Conservation (phyloP, 53 echinoderm and acorn worm species). For the Henricia sp. region DNA sequence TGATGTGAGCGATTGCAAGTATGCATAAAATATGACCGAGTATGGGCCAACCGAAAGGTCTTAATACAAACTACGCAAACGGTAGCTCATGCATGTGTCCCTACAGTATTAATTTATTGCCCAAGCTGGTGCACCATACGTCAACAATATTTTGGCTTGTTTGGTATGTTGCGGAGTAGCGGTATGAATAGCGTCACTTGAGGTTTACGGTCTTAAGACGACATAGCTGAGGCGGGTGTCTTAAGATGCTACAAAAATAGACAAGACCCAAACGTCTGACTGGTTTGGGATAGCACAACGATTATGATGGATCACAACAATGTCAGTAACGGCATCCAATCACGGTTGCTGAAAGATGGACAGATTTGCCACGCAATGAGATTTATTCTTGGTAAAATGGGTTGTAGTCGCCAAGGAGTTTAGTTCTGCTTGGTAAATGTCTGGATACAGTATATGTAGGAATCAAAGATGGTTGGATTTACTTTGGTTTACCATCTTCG, state of each 20-base stretch:
- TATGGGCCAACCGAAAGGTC: neutral
- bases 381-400: neutral
- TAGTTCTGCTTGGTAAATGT: neutral
- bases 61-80: neutral
- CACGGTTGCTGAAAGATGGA: neutral
- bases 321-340: neutral
- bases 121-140: neutral
- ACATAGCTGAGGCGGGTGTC: neutral
- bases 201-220: neutral
- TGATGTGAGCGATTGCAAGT: neutral
- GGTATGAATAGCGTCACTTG: no score
- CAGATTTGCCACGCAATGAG: neutral
- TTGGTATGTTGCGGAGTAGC: neutral
- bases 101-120: neutral
- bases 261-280: neutral
- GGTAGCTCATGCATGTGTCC: neutral
- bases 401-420: no score
- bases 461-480: neutral
- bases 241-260: neutral
- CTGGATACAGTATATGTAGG: neutral
- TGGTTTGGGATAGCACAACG: neutral
- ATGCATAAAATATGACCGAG: constrained; percentile 2
- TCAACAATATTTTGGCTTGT: neutral
- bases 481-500: no score
- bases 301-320: neutral